Evolutionary conservation across 2,888 invertebrate genomes (phyloP), one percentile per base, ranked within the genome.

Genomic region (Pristionchus entomophagus): DNA sequence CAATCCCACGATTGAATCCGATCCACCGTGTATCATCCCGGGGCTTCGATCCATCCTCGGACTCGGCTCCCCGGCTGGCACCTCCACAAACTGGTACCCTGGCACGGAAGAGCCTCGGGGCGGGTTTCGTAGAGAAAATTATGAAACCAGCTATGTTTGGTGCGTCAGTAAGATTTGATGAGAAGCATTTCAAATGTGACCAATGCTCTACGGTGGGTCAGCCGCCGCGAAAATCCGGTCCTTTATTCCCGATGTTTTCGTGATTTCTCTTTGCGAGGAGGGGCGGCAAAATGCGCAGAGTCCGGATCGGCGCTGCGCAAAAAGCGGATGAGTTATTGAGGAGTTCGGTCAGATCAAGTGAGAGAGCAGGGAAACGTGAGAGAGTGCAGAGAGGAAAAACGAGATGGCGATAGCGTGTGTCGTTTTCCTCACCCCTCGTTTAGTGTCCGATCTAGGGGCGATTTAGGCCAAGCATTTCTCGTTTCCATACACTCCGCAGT

Each of bases 401-500:
- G n/a, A 45, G 51, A 51, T 80, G 78, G 41, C 41, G 26, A 51
- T 51, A 17, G 17, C 22, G 51, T 49, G 35, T 22, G 19, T 51
- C 51, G 45, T 80, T 73, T 73, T 73, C 73, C 73, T 73, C 73
- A 73, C 73, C 41, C 59, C 59, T 73, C 73, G 73, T 73, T 41
- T 35, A 38, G 77, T 77, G 77, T 49, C 78, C 51, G 51, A 80
- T 51, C 51, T 80, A 26, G 49, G 45, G 26, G 32, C 78, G 78
- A 80, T 80, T 41, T 80, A 80, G 78, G 78, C 78, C 78, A 80
- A 80, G 32, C 78, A 80, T 80, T 49, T 80, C 51, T 49, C 51
- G 51, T 80, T 51, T 80, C 78, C 78, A 17, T 17, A 29, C 45
- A 78, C 78, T 19, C 35, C 69, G 69, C 41, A 38, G 45, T 32